A percentile compares a stretch with the other conserved stretches of the same genome.
Conservation (phyloP, 2,113 vertebrate species). For the Phrynosoma platyrhinos region DNA sequence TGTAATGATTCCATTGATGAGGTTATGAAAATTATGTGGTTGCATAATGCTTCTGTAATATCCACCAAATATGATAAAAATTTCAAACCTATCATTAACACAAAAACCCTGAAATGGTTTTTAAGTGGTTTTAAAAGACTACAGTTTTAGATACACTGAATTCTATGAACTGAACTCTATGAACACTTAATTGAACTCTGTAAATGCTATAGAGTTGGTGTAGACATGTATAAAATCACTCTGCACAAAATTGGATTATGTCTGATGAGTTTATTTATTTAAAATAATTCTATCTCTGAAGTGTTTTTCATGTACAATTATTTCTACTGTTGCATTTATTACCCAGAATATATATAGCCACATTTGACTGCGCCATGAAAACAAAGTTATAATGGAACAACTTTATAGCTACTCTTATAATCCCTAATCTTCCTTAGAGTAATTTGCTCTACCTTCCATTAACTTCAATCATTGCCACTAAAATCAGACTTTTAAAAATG, state of each 20-base stretch:
- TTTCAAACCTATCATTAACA: no score
- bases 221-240: neutral
- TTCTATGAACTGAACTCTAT: neutral
- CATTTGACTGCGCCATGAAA: slow-evolving; percentile 15
- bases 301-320: neutral
- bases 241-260: neutral
- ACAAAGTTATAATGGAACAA: slow-evolving; percentile 2
- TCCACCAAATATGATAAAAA: neutral
- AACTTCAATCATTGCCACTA: neutral
- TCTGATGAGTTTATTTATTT: neutral
- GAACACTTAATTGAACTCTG: neutral
- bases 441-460: slow-evolving; percentile 21
- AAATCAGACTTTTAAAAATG: slow-evolving; percentile 19
- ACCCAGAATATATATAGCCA: neutral
- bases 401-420: neutral
- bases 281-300: neutral
- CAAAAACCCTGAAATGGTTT: neutral
- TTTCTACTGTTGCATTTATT: slow-evolving; percentile 18
- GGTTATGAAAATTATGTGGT: no score
- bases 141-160: no score
- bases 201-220: neutral
- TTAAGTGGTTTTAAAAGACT: no score
- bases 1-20: neutral
- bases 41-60: neutral
- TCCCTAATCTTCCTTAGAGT: slow-evolving; percentile 15